phyloP scores from a whole-genome alignment of 2,888 invertebrate species.

The Rhingia campestris region DNA sequence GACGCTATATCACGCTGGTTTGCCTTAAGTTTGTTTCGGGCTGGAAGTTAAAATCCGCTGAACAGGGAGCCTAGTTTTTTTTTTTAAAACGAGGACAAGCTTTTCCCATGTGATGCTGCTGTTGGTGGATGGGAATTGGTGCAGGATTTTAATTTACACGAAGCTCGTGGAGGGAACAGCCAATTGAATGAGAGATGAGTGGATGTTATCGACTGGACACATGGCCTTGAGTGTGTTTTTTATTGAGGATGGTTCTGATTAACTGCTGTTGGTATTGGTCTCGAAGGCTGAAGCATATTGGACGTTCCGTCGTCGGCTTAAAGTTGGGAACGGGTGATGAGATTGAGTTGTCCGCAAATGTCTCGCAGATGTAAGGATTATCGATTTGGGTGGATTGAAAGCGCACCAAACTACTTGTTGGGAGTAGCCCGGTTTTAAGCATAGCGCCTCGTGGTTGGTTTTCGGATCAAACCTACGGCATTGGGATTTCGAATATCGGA shows the following conservation, averaged over 20 bases:
- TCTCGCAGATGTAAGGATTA: too few relatives aligned
- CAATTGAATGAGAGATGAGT: conserved; percentile 23
- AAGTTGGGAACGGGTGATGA: too few relatives aligned
- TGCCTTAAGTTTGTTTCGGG: conserved; percentile 35
- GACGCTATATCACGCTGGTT: conserved; percentile 36
- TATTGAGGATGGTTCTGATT: conserved; percentile 8
- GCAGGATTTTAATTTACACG: conserved; percentile 22
- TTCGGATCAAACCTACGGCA: too few relatives aligned
- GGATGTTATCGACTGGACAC: conserved; percentile 6
- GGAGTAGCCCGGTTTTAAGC: too few relatives aligned
- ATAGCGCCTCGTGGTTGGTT: too few relatives aligned
- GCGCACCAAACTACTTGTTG: too few relatives aligned
- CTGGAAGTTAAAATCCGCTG: conserved; percentile 30
- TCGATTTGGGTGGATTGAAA: too few relatives aligned
- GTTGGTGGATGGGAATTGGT: neutral
- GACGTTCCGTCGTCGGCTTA: too few relatives aligned
- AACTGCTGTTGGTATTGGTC: neutral
- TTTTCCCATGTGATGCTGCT: conserved; percentile 9
- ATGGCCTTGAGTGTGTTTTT: conserved; percentile 6
- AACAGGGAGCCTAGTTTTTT: conserved; percentile 9
- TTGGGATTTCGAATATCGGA: too few relatives aligned
- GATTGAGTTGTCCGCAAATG: too few relatives aligned
- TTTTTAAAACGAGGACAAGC: conserved; percentile 25
- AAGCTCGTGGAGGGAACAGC: neutral
- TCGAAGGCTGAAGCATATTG: neutral